Evolutionary conservation across 2,797 vertebrate genomes (phyloP).

Genomic region (Syngnathus rostellatus): DNA sequence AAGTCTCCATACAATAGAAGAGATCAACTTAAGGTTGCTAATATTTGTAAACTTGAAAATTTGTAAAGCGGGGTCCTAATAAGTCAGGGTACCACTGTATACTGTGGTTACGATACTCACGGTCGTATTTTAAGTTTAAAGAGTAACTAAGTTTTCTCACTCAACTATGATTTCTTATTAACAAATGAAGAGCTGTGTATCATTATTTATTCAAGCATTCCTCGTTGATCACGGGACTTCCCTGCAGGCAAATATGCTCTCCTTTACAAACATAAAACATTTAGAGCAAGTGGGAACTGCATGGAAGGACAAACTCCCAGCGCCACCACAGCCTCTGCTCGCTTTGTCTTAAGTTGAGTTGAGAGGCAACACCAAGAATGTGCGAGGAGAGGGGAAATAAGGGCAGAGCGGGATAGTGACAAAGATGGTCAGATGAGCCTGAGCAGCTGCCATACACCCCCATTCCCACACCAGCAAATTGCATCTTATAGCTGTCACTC

Average conservation of each 20-base stretch:
- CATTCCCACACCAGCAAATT: conserved; percentile 52
- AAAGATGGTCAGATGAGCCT: conserved; percentile 53
- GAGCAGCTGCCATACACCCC: conserved; percentile 13
- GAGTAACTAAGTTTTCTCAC: background rate
- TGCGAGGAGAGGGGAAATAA: conserved; percentile 37
- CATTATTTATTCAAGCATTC: conserved; percentile 40
- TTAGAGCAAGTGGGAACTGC: conserved; percentile 29
- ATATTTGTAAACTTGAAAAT: too few species aligned
- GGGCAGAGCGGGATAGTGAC: conserved; percentile 29
- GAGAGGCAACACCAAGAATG: conserved; percentile 49
- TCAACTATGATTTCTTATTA: background rate
- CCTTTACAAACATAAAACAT: conserved; percentile 30
- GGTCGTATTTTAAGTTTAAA: background rate
- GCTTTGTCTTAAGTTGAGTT: conserved; percentile 42
- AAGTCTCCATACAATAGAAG: too few species aligned
- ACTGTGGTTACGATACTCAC: background rate
- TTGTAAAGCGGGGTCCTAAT: background rate
- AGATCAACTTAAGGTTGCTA: too few species aligned
- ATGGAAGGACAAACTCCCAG: conserved; percentile 34
- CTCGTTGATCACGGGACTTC: conserved; percentile 39
- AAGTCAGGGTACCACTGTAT: background rate
- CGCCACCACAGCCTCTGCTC: conserved; percentile 47
- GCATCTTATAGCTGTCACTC: conserved; percentile 60
- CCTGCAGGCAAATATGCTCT: conserved; percentile 38
- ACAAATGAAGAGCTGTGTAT: background rate